phyloP scores from a whole-genome alignment of 1,140 invertebrate species.

The Drosophila orena region DNA sequence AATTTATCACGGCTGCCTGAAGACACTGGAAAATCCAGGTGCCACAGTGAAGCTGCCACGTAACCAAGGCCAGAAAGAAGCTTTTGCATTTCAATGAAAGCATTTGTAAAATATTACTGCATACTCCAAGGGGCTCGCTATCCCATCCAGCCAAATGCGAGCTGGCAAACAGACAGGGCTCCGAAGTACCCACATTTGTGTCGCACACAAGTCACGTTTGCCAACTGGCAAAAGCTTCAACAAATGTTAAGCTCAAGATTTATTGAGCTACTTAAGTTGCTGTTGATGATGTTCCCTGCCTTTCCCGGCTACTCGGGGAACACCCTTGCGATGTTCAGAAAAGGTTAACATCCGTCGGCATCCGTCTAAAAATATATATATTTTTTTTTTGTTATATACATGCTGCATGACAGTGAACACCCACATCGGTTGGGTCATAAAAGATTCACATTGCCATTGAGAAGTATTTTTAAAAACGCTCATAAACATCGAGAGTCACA shows the following conservation, averaged over 20 bases:
- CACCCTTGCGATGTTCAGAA: constrained; percentile 20
- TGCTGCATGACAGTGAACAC: constrained; percentile 11
- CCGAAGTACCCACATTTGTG: constrained; percentile 52
- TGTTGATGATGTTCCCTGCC: constrained; percentile 67
- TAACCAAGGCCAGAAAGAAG: constrained; percentile 50
- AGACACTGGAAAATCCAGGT: constrained; percentile 39
- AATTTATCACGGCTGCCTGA: constrained; percentile 44
- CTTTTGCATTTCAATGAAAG: constrained; percentile 67
- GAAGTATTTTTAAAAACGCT: constrained; percentile 34
- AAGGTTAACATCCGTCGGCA: constrained; percentile 52
- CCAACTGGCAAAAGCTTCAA: constrained; percentile 67
- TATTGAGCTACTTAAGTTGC: constrained; percentile 79
- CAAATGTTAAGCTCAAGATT: constrained; percentile 81
- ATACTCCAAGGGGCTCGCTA: constrained; percentile 33
- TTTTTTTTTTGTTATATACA: not conserved
- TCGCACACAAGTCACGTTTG: constrained; percentile 75
- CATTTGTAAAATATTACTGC: constrained; percentile 71
- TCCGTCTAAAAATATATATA: constrained; percentile 17
- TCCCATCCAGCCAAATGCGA: constrained; percentile 5
- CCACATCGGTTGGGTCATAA: constrained; percentile 20
- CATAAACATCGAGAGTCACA: constrained; percentile 19
- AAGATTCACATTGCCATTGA: constrained; percentile 41
- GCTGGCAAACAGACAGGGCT: constrained; percentile 14
- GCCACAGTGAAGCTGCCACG: constrained; percentile 34
- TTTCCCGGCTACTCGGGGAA: constrained; percentile 8